phyloP scores from a whole-genome alignment of 2,888 invertebrate species.

The Spisula solida region DNA sequence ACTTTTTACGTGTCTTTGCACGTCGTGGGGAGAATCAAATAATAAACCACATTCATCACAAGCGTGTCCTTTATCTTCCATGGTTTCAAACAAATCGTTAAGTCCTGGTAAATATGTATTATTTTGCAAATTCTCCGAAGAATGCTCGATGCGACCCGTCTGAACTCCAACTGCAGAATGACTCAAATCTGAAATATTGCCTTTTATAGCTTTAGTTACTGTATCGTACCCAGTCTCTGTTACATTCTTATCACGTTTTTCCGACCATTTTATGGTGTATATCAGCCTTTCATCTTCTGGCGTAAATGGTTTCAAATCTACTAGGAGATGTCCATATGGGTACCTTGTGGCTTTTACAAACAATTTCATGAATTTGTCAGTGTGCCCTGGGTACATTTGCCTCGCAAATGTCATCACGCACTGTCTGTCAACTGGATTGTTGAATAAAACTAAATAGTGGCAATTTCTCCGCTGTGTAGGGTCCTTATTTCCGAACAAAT shows the following conservation, averaged over 20 bases:
- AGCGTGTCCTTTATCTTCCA: slow-evolving; percentile 42
- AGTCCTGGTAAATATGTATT: too few species aligned
- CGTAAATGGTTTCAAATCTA: slow-evolving; percentile 48
- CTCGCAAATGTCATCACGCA: slow-evolving; percentile 58
- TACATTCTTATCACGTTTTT: slow-evolving; percentile 9
- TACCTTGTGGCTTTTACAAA: slow-evolving; percentile 31
- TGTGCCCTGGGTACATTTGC: slow-evolving; percentile 61
- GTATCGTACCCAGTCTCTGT: not conserved
- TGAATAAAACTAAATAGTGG: slow-evolving; percentile 63
- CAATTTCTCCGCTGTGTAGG: slow-evolving; percentile 67
- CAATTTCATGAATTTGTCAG: not conserved
- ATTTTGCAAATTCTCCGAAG: too few species aligned
- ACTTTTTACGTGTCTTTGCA: slow-evolving; percentile 56
- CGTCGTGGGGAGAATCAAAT: slow-evolving; percentile 48
- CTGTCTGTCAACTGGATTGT: slow-evolving; percentile 64
- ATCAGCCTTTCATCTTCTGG: slow-evolving; percentile 33
- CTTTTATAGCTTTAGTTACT: not conserved
- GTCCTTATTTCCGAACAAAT: slow-evolving; percentile 61
- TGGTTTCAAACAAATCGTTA: not conserved
- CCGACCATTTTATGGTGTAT: too few species aligned
- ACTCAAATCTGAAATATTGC: too few species aligned
- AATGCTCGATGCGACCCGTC: slow-evolving; percentile 47
- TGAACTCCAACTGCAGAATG: slow-evolving; percentile 43
- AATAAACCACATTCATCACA: slow-evolving; percentile 57
- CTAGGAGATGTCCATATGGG: slow-evolving; percentile 29